Base-by-base conservation (phyloP, 2,888 invertebrate genomes). In the Disparrhopalites patrizii region DNA sequence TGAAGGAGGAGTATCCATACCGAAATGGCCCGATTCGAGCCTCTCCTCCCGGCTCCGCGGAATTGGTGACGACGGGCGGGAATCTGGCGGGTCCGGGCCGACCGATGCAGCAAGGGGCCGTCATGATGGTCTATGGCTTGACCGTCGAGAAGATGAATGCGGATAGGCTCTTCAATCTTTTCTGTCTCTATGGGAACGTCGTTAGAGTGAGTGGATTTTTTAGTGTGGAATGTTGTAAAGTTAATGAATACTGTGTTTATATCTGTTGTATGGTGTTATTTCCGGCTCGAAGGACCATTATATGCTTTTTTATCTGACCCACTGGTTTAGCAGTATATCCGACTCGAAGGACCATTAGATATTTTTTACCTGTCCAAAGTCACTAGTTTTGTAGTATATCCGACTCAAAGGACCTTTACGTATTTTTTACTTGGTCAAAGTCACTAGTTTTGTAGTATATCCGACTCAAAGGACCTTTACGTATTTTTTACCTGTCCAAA, bases 131-230 rank as follows among this genome's bases (percentile, higher is more conserved):
- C 65, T 98, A 99, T 82, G 97, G 97, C 2, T 84, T 99, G 71
- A 93, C 95, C 79, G 89, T 90, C 63, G 88, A 91, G 77, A 91
- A 92, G 77, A 91, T 95, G 79, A 99, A 97, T 81, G 91, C 94
- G 71, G 96, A 97, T 79, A 87, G 90, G 77, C 85, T 99, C 69
- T 99, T 99, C 86, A 99, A 99, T 82, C 84, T 99, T 77, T 93
- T 99, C 83, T 99, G 99, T 82, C 86, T 98, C 71, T 99, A 98
- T 81, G 99, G 99, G 76, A 99, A 99, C 80, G 96, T 98, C 73
- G 90, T 93, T 77, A 88, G 94, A 86, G 96, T 97, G 81, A 85
- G 85, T 18, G 3, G 18, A n/a, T 13, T 38, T 38, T 58, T 36
- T 13, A 40, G 1, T 52, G 23, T 27, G 10, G 31, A 15, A 15